A percentile compares a stretch with the other conserved stretches of the same genome.
These are phyloP conservation scores for Anisognathus igniventris DNA, from an alignment of 2,797 vertebrate genomes.

Conservation along the genomic window DNA sequence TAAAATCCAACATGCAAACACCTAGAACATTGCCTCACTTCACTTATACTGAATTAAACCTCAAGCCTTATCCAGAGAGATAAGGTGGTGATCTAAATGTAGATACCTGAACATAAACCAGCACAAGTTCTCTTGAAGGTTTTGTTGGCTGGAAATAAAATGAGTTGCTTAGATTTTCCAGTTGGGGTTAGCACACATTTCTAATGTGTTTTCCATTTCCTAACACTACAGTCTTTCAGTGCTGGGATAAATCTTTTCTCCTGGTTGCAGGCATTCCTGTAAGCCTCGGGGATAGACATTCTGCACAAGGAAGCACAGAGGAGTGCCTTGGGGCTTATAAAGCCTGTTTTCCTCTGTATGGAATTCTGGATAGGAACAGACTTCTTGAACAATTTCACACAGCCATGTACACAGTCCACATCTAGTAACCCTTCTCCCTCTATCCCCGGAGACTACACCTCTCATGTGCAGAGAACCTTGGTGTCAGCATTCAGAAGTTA, in stretches of 20 bases:
- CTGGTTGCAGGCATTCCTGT: neutral
- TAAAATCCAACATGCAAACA: neutral
- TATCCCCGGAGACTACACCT: neutral
- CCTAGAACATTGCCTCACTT: conserved; percentile 1
- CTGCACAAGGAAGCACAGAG: neutral
- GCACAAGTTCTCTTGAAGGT: neutral
- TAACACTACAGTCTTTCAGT: neutral
- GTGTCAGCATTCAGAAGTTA: neutral
- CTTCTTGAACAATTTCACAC: neutral
- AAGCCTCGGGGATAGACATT: neutral
- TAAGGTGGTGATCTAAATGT: neutral
- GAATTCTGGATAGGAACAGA: neutral
- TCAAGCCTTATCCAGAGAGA: neutral
- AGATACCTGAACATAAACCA: neutral
- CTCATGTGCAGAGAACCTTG: neutral
- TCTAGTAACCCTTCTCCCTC: neutral
- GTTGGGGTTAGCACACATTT: neutral
- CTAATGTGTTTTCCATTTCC: conserved; percentile 33
- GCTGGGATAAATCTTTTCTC: conserved; percentile 26
- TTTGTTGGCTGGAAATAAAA: conserved; percentile 9
- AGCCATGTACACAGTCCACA: neutral
- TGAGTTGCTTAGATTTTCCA: conserved; percentile 8
- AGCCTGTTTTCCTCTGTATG: neutral
- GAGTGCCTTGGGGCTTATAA: neutral
- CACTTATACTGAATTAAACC: neutral